phyloP scores from a whole-genome alignment of 2,888 invertebrate genomes.

The Anoncus sp. region DNA sequence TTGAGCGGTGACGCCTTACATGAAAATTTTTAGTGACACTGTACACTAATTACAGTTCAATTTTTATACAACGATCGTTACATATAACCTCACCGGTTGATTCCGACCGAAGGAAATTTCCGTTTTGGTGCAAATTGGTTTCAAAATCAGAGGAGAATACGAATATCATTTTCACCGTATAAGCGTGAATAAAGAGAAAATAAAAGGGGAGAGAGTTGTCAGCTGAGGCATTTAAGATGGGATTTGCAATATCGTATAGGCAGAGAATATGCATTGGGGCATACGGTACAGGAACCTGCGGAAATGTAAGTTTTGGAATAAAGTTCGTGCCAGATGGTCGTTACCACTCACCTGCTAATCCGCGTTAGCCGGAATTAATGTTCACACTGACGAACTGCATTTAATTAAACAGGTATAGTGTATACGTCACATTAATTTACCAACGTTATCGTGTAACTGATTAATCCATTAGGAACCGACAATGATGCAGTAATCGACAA shows the following conservation, averaged over 20 bases:
- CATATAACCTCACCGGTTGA: too few species aligned
- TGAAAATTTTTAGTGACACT: too few species aligned
- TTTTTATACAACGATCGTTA: too few species aligned
- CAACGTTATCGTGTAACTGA: conserved; percentile 44
- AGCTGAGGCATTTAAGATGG: not conserved
- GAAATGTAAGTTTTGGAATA: conserved; percentile 51
- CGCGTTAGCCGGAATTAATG: conserved; percentile 41
- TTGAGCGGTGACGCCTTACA: too few species aligned
- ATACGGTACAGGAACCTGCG: not conserved
- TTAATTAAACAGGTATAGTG: conserved; percentile 35
- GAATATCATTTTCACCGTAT: not conserved
- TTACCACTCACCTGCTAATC: conserved; percentile 29
- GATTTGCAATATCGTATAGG: not conserved
- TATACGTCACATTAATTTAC: conserved; percentile 40
- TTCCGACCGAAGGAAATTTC: too few species aligned
- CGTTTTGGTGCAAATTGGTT: not conserved
- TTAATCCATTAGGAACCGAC: conserved; percentile 47
- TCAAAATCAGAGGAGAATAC: not conserved
- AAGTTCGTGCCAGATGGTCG: conserved; percentile 51
- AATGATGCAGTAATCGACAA: conserved; percentile 43
- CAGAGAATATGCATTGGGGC: not conserved
- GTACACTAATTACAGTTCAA: too few species aligned
- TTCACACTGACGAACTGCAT: conserved; percentile 49
- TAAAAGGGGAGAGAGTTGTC: too few species aligned
- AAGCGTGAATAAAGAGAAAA: too few species aligned